Evolutionary conservation across 2,888 invertebrate genomes (phyloP).

Genomic region (Melinaea menophilus): DNA sequence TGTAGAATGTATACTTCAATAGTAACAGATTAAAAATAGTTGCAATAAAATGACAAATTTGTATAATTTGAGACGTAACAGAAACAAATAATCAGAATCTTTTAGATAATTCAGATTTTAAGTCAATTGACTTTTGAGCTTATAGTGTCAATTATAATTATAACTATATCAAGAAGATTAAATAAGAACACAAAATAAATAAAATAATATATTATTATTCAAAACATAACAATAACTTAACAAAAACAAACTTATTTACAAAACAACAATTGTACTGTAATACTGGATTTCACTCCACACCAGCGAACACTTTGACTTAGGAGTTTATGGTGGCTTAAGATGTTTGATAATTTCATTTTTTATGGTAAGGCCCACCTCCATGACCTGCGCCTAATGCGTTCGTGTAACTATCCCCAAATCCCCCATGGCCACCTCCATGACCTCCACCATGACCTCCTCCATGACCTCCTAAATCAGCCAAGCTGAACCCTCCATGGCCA

Average conservation of each 20-base stretch:
- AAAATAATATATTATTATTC: conserved; percentile 43
- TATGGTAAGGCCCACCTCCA: conserved; percentile 70
- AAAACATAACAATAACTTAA: conserved; percentile 64
- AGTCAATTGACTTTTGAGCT: no score
- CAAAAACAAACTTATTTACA: conserved; percentile 55
- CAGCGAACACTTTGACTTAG: conserved; percentile 64
- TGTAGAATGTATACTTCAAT: no score
- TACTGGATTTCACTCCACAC: conserved; percentile 41
- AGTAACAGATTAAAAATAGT: no score
- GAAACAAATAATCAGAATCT: no score
- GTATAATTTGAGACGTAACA: no score
- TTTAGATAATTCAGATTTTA: no score
- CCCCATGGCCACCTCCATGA: conserved; percentile 39
- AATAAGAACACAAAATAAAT: conserved; percentile 40
- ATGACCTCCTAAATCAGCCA: conserved; percentile 12
- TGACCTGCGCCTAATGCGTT: conserved; percentile 66
- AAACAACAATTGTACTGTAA: conserved; percentile 38
- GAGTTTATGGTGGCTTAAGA: conserved; percentile 32
- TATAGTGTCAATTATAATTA: no score
- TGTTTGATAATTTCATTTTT: conserved; percentile 44
- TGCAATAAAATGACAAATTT: no score
- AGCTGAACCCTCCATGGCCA: conserved; percentile 34
- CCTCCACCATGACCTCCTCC: conserved; percentile 43
- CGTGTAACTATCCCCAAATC: conserved; percentile 61
- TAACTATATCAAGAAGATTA: no score